Percentiles rank a stretch among this genome's conserved stretches.
Conservation (phyloP, 2,797 vertebrate genomes). For the Dipus sagitta region DNA sequence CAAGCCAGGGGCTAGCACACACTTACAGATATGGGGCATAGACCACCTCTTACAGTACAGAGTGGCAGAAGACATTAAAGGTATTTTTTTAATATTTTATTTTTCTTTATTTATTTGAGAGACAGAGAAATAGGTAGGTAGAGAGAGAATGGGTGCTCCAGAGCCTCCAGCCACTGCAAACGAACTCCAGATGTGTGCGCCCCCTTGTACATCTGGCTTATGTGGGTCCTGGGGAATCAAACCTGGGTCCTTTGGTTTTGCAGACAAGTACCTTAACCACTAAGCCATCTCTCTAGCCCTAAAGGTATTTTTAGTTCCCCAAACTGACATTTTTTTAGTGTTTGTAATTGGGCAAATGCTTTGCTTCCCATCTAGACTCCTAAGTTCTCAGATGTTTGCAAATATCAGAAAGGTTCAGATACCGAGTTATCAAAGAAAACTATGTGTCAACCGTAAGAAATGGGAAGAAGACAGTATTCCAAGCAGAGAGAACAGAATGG, state of each 20-base stretch:
- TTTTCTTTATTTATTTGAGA: too few relatives aligned
- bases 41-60: neutral
- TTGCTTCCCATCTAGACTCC: neutral
- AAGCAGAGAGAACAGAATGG: neutral
- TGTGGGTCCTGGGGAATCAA: too few relatives aligned
- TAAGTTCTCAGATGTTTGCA: constrained; percentile 22
- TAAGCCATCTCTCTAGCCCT: too few relatives aligned
- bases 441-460: neutral
- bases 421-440: neutral
- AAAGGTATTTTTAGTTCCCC: neutral
- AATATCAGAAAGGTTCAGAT: neutral
- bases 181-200: too few relatives aligned
- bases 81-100: neutral
- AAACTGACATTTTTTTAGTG: neutral
- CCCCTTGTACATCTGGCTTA: too few relatives aligned
- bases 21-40: neutral
- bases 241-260: too few relatives aligned
- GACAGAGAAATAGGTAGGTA: too few relatives aligned
- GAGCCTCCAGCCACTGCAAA: too few relatives aligned
- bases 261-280: too few relatives aligned
- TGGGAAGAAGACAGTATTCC: constrained; percentile 11
- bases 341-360: neutral
- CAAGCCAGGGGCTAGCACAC: neutral
- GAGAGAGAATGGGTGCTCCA: too few relatives aligned
- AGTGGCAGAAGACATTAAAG: neutral